Conservation (phyloP, 2,113 vertebrate genomes). For the Oxyura jamaicensis region DNA sequence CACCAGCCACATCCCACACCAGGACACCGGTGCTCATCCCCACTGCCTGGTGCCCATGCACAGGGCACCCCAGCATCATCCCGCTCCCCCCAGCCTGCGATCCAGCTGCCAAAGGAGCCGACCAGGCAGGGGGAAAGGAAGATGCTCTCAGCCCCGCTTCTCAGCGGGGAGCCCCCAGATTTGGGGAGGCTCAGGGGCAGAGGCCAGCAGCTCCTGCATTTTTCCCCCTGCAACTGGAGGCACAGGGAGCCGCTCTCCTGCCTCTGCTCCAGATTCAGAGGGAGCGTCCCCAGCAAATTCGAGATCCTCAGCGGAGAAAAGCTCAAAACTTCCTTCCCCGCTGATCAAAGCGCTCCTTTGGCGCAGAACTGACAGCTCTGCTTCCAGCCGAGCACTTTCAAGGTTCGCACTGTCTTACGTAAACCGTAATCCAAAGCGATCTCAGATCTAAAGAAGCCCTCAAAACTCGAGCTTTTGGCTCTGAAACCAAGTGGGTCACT, state of each 20-base stretch:
- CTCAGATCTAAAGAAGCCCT: not conserved
- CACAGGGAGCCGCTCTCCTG: not conserved
- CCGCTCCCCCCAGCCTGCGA: not conserved
- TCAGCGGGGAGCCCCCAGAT: too few relatives aligned
- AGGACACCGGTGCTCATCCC: too few relatives aligned
- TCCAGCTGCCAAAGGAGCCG: too few relatives aligned
- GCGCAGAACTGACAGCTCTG: constrained; percentile 43
- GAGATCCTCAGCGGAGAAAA: not conserved
- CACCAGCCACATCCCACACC: too few relatives aligned
- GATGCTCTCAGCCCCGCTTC: not conserved
- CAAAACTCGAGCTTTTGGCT: not conserved
- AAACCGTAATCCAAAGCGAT: constrained; percentile 44
- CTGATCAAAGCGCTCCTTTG: constrained; percentile 42
- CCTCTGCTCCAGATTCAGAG: not conserved
- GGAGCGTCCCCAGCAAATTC: not conserved
- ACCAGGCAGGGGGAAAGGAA: not conserved
- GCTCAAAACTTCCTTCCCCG: not conserved
- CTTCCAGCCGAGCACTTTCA: constrained; percentile 59
- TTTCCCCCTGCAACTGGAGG: not conserved
- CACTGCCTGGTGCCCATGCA: too few relatives aligned
- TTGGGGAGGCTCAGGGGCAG: not conserved
- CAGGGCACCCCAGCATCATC: not conserved
- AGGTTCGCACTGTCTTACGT: constrained; percentile 9
- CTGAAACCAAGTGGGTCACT: not conserved
- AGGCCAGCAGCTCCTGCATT: not conserved